phyloP scores from a whole-genome alignment of 1,140 invertebrate species.

The Phocides pigmalion region DNA sequence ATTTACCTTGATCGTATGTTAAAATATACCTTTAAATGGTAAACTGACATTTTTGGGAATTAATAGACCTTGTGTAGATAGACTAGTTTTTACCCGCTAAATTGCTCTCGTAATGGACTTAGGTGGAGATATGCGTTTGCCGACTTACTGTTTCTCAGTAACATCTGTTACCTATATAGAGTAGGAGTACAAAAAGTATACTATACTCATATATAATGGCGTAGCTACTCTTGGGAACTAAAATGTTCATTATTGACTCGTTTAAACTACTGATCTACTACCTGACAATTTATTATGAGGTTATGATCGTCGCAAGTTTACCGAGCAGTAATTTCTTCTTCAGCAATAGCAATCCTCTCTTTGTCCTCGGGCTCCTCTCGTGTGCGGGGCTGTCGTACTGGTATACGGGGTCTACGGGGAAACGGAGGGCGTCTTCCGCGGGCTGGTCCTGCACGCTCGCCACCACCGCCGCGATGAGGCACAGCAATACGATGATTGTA shows the following conservation, averaged over 20 bases:
- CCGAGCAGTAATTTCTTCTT: slow-evolving; percentile 76
- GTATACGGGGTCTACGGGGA: slow-evolving; percentile 46
- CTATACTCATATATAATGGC: too few relatives aligned
- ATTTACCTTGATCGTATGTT: slow-evolving; percentile 25
- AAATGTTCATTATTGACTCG: too few relatives aligned
- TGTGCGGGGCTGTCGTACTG: slow-evolving; percentile 52
- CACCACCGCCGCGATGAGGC: slow-evolving; percentile 62
- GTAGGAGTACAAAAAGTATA: too few relatives aligned
- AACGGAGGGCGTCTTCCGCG: slow-evolving; percentile 42
- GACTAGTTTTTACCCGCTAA: neutral
- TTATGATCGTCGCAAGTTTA: slow-evolving; percentile 38
- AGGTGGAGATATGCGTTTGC: too few relatives aligned
- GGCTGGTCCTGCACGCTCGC: slow-evolving; percentile 56
- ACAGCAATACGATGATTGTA: slow-evolving; percentile 67
- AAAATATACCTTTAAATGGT: neutral
- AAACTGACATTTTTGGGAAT: slow-evolving; percentile 11
- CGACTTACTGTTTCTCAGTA: too few relatives aligned
- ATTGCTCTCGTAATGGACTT: too few relatives aligned
- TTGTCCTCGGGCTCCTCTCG: slow-evolving; percentile 62
- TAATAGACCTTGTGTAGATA: neutral
- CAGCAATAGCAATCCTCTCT: slow-evolving; percentile 65
- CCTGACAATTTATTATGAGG: too few relatives aligned
- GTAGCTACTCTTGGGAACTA: too few relatives aligned
- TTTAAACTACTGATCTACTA: too few relatives aligned
- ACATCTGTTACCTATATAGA: too few relatives aligned